phyloP scores from a whole-genome alignment of 2,113 vertebrate species.

The Lasiurus cinereus region DNA sequence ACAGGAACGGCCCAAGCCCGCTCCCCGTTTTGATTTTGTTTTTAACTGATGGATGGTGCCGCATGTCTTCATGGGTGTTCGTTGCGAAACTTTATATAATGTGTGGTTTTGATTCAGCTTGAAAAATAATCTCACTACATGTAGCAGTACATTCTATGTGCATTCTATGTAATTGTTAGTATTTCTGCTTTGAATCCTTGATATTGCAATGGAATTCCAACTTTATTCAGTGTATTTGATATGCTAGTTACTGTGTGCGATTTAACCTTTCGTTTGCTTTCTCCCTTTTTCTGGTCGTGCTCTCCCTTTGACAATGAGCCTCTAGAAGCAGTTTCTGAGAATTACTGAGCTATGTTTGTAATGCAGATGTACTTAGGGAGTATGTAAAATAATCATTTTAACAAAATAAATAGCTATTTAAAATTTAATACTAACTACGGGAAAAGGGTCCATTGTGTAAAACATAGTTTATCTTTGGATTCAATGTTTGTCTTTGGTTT shows the following conservation, averaged over 20 bases:
- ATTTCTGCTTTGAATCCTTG: conserved; percentile 91
- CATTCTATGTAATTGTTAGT: conserved; percentile 93
- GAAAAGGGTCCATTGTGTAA: conserved; percentile 93
- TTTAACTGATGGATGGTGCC: conserved; percentile 90
- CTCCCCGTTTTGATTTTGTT: conserved; percentile 85
- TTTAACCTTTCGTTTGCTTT: conserved; percentile 84
- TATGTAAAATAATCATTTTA: conserved; percentile 94
- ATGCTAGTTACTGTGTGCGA: conserved; percentile 92
- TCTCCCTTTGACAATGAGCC: conserved; percentile 89
- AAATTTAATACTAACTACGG: conserved; percentile 94
- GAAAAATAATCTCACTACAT: conserved; percentile 93
- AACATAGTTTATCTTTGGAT: conserved; percentile 94
- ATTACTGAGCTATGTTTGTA: conserved; percentile 93
- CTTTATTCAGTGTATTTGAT: conserved; percentile 93
- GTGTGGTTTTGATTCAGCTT: conserved; percentile 91
- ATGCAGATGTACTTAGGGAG: conserved; percentile 92
- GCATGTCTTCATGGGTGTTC: conserved; percentile 91
- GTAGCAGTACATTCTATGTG: conserved; percentile 93
- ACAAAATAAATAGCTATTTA: conserved; percentile 94
- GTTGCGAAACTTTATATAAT: conserved; percentile 92
- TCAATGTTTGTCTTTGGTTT: conserved; percentile 95
- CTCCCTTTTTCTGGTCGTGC: conserved; percentile 88
- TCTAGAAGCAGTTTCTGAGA: conserved; percentile 92
- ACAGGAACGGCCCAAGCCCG: conserved; percentile 89
- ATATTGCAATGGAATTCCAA: conserved; percentile 91